Conservation (phyloP, 2,888 invertebrate species). For the Epirrhoe tristata region DNA sequence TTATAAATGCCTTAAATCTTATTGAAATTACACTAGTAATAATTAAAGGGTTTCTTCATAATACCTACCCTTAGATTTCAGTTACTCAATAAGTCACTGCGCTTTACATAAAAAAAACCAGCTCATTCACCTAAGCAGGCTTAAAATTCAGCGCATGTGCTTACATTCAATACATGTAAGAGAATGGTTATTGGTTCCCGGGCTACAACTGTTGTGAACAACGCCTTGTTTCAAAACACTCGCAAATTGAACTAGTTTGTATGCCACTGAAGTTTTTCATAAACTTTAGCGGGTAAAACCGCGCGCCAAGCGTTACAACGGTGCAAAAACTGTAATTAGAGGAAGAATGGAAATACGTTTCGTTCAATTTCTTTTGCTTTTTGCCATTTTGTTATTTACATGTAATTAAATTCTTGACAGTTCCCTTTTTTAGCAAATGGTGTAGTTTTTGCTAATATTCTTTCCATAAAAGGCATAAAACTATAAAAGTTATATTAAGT, state of each 20-base stretch:
- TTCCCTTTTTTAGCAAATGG: constrained; percentile 41
- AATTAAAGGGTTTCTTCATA: too few relatives aligned
- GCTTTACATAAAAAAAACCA: constrained; percentile 2
- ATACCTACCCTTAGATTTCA: too few relatives aligned
- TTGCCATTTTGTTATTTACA: constrained; percentile 55
- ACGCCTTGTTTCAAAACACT: constrained; percentile 58
- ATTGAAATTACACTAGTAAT: too few relatives aligned
- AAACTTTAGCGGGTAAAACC: constrained; percentile 64
- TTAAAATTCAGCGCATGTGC: not conserved
- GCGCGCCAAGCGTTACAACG: constrained; percentile 58
- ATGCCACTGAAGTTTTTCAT: constrained; percentile 74
- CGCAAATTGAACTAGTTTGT: constrained; percentile 70
- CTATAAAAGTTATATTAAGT: too few relatives aligned
- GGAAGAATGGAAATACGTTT: constrained; percentile 68
- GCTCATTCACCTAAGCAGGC: constrained; percentile 4
- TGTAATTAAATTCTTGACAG: constrained; percentile 66
- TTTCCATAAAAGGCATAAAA: too few relatives aligned
- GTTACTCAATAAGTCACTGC: not conserved
- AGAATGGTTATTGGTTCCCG: constrained; percentile 29
- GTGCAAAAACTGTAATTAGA: constrained; percentile 73
- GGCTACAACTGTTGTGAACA: constrained; percentile 40
- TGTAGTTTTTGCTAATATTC: too few relatives aligned
- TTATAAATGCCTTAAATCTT: too few relatives aligned
- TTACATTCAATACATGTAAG: constrained; percentile 3
- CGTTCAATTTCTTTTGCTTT: constrained; percentile 58